These are phyloP conservation scores for Plodia interpunctella DNA, from an alignment of 1,140 invertebrate genomes.

Conservation along the genomic window DNA sequence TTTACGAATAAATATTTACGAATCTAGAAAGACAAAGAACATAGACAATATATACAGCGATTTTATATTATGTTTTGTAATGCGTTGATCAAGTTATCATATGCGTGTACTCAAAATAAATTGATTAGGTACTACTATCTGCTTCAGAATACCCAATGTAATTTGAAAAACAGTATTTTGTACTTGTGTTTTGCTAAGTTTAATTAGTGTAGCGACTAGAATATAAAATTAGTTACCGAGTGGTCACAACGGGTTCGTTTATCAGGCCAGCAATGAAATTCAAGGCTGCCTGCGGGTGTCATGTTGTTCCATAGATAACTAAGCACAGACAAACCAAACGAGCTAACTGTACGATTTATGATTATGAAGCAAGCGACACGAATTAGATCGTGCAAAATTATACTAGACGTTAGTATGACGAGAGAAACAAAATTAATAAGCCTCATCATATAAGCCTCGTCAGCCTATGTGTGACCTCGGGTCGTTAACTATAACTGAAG, in stretches of 20 bases:
- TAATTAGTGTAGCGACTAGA: constrained; percentile 27
- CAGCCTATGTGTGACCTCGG: no score
- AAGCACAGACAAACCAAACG: neutral
- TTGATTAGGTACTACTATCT: neutral
- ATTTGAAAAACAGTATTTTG: no score
- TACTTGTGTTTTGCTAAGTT: no score
- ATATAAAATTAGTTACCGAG: constrained; percentile 44
- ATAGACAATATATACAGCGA: no score
- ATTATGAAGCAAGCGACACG: neutral
- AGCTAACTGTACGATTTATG: neutral
- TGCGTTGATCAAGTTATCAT: no score
- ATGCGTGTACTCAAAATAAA: no score
- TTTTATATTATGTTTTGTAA: no score
- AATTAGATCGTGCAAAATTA: constrained; percentile 4
- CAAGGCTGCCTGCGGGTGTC: constrained; percentile 47
- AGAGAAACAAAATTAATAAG: neutral
- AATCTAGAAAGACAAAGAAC: no score
- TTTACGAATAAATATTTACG: no score
- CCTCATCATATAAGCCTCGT: no score
- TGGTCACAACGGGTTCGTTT: constrained; percentile 30
- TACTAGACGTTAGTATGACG: neutral
- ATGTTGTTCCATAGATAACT: constrained; percentile 25
- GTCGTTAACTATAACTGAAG: no score
- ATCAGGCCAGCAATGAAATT: constrained; percentile 49
- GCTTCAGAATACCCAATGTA: no score